A percentile compares a stretch with the other conserved stretches of the same genome.
These are phyloP conservation scores for Xestia xanthographa DNA, from an alignment of 2,888 invertebrate genomes.

Conservation along the genomic window DNA sequence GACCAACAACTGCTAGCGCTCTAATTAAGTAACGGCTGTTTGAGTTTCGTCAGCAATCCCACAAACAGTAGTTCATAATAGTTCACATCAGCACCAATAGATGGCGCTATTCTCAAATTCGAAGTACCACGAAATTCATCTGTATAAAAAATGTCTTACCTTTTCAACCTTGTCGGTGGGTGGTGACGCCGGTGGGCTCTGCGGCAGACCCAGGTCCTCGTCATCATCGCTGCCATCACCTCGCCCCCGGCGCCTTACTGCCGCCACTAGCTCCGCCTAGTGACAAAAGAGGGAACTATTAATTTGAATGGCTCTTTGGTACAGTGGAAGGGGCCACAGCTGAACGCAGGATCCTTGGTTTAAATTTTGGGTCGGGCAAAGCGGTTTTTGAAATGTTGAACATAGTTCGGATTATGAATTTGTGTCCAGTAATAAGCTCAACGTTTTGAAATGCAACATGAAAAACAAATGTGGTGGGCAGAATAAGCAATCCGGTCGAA, in stretches of 20 bases:
- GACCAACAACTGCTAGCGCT: background rate
- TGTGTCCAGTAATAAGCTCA: background rate
- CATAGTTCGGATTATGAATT: too few species aligned
- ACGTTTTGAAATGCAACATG: background rate
- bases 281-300: constrained; percentile 65
- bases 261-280: constrained; percentile 94
- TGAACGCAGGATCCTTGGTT: too few species aligned
- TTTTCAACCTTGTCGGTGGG: constrained; percentile 89
- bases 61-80: background rate
- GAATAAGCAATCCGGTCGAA: too few species aligned
- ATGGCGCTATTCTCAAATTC: constrained; percentile 26
- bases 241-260: constrained; percentile 92
- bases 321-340: too few species aligned
- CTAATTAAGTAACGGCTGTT: background rate
- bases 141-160: constrained; percentile 71
- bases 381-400: too few species aligned
- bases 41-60: background rate
- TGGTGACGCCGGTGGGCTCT: constrained; percentile 93
- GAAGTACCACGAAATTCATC: fast-evolving
- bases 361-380: too few species aligned
- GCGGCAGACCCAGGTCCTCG: constrained; percentile 94
- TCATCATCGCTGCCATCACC: constrained; percentile 93
- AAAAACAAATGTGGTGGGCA: too few species aligned
- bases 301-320: background rate
- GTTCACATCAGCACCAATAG: constrained; percentile 14